Evolutionary conservation across 2,888 invertebrate species (phyloP).

Genomic region (Willowsia nigromaculata): DNA sequence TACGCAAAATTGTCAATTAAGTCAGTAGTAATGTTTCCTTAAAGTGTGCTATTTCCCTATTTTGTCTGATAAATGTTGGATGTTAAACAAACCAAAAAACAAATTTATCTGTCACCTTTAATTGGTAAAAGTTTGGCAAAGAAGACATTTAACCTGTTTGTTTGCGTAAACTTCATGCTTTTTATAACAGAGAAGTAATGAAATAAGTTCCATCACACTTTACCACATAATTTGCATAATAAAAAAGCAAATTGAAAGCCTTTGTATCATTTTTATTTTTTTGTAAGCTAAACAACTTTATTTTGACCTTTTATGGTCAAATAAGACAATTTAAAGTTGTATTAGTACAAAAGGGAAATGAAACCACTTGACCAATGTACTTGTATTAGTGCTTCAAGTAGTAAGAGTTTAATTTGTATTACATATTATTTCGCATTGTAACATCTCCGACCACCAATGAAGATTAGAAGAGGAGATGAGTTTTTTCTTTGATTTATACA

Average conservation of each 20-base stretch:
- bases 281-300: slow-evolving; percentile 19
- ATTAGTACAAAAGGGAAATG: slow-evolving; percentile 27
- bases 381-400: background rate
- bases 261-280: too few species aligned
- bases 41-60: background rate
- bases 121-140: background rate
- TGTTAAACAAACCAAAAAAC: background rate
- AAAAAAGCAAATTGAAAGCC: background rate
- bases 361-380: background rate
- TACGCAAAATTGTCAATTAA: background rate
- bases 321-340: slow-evolving; percentile 5
- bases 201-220: background rate
- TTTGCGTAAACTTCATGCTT: background rate
- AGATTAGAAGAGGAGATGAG: background rate
- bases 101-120: slow-evolving; percentile 28
- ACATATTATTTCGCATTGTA: slow-evolving; percentile 17
- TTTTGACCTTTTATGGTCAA: slow-evolving; percentile 49
- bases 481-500: background rate
- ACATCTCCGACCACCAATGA: slow-evolving; percentile 49
- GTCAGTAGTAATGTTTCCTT: background rate
- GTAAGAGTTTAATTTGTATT: slow-evolving; percentile 6
- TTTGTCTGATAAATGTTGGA: slow-evolving; percentile 12
- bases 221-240: background rate
- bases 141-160: background rate
- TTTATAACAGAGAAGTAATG: background rate